Conservation (phyloP, 2,888 invertebrate genomes). For the Eurois occulta region DNA sequence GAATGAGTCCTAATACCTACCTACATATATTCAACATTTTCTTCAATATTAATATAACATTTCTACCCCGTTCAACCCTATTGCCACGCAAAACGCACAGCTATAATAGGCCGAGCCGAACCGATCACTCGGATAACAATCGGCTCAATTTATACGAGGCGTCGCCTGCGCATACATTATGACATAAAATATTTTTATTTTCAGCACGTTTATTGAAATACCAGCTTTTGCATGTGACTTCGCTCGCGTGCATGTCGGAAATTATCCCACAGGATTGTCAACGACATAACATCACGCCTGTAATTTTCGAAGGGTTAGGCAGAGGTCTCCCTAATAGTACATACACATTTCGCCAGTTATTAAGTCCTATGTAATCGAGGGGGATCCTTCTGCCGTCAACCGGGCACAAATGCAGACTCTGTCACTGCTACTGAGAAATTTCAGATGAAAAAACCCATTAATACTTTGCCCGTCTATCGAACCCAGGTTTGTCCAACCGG, state of each 20-base stretch:
- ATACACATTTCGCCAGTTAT: neutral
- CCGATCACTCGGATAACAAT: conserved; percentile 75
- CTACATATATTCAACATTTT: neutral
- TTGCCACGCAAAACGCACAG: conserved; percentile 69
- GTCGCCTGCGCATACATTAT: conserved; percentile 62
- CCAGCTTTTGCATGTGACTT: neutral
- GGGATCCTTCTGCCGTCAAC: neutral
- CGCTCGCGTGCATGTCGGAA: no score
- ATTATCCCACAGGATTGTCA: neutral
- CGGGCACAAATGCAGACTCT: neutral
- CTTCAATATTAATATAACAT: neutral
- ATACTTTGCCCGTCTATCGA: neutral
- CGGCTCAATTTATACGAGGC: conserved; percentile 64
- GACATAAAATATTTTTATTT: conserved; percentile 43
- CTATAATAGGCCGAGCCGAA: conserved; percentile 69
- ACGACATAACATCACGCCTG: neutral
- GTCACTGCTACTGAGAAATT: neutral
- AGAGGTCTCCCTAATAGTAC: neutral
- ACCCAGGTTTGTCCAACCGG: neutral
- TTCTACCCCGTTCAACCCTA: conserved; percentile 43
- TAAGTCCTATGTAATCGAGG: neutral
- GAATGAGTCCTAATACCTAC: no score
- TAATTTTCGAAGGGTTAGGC: neutral
- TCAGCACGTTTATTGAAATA: conserved; percentile 48
- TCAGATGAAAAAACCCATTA: neutral